These are phyloP conservation scores for Coregonus ussuriensis DNA, from an alignment of 2,797 vertebrate genomes.

Conservation along the genomic window DNA sequence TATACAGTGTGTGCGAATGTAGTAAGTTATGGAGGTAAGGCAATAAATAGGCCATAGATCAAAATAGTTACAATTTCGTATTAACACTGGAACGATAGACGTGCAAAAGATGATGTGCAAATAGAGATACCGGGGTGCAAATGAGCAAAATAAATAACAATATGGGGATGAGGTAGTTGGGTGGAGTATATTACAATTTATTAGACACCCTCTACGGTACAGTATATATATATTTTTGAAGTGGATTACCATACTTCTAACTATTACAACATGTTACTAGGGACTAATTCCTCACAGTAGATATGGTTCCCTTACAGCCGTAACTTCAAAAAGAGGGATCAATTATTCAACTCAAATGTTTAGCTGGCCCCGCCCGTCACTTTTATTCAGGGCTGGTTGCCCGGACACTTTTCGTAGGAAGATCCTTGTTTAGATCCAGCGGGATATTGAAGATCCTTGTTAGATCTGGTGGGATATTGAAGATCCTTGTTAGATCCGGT, in stretches of 20 bases:
- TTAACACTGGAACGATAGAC: no score
- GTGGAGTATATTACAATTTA: no score
- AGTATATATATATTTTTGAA: background rate
- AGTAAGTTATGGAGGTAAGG: no score
- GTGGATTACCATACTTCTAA: background rate
- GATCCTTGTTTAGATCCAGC: slow-evolving; percentile 37
- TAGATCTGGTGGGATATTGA: slow-evolving; percentile 40
- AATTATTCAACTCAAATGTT: background rate
- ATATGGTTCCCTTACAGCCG: background rate
- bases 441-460: slow-evolving; percentile 41
- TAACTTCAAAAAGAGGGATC: background rate
- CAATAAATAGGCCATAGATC: no score
- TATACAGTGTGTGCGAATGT: no score
- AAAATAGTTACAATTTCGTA: no score
- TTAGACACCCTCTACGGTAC: background rate
- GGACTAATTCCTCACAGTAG: background rate
- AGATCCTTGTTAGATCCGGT: slow-evolving; percentile 33
- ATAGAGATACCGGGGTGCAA: no score
- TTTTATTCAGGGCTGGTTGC: background rate
- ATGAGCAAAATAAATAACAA: no score
- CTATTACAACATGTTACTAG: background rate
- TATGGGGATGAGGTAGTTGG: no score
- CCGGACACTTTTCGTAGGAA: slow-evolving; percentile 29
- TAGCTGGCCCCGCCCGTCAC: background rate
- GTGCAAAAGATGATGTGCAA: no score